phyloP scores from a whole-genome alignment of 2,797 vertebrate genomes.

The Sebastolobus alascanus region DNA sequence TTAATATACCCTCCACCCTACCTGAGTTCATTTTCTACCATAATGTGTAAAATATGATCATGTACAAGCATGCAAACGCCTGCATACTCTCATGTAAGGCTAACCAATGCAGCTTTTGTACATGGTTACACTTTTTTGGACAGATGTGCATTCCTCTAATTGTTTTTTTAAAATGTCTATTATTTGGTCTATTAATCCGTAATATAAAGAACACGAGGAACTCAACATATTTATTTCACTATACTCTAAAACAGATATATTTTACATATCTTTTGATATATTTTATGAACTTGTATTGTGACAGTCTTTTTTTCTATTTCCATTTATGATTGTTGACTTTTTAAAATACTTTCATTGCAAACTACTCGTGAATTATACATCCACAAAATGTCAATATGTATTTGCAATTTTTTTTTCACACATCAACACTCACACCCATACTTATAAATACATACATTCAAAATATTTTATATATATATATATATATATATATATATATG shows the following conservation, averaged over 20 bases:
- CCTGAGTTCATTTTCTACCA: too few species aligned
- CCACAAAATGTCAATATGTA: too few species aligned
- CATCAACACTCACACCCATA: too few species aligned
- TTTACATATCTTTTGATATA: background rate
- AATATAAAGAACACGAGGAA: background rate
- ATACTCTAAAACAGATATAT: background rate
- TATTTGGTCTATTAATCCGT: background rate
- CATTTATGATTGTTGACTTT: background rate
- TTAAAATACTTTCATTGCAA: too few species aligned
- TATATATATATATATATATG: too few species aligned
- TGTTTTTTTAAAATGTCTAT: background rate
- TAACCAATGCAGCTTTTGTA: background rate
- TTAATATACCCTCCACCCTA: fast-evolving
- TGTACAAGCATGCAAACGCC: background rate
- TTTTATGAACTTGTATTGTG: background rate
- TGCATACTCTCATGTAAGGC: background rate
- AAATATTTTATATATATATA: too few species aligned
- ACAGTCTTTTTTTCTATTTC: background rate
- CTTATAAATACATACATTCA: too few species aligned
- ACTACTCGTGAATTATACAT: too few species aligned
- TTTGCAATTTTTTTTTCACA: too few species aligned
- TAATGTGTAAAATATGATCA: too few species aligned
- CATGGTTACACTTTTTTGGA: background rate
- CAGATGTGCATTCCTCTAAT: background rate
- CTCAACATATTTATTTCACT: background rate